These are phyloP conservation scores for Emesis furor DNA, from an alignment of 2,888 invertebrate species.

Conservation along the genomic window DNA sequence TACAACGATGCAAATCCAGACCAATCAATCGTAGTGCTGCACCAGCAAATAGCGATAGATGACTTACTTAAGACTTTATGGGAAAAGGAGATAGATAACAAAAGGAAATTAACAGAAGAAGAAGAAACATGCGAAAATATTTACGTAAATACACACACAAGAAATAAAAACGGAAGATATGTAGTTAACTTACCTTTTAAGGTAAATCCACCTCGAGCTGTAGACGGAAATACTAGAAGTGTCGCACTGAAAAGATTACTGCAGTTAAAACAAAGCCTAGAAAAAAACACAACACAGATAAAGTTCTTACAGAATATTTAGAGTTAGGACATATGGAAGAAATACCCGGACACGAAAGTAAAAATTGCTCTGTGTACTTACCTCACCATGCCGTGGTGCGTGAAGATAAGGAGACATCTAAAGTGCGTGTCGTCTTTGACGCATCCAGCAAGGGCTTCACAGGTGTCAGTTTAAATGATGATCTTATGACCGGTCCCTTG, in stretches of 20 bases:
- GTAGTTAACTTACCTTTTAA: too few relatives aligned
- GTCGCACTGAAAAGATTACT: slow-evolving; percentile 64
- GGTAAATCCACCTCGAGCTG: slow-evolving; percentile 15
- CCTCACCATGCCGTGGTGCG: too few relatives aligned
- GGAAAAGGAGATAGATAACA: slow-evolving; percentile 27
- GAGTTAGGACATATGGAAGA: neutral
- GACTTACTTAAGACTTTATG: slow-evolving; percentile 32
- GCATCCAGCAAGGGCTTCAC: neutral
- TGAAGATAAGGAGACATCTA: neutral
- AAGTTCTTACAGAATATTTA: neutral
- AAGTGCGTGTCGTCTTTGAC: neutral
- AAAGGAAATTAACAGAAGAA: slow-evolving; percentile 25
- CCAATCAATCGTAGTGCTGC: too few relatives aligned
- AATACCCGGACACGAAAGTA: too few relatives aligned
- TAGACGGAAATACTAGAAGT: slow-evolving; percentile 63
- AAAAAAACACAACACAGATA: slow-evolving; percentile 7
- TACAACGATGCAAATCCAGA: too few relatives aligned
- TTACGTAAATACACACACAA: neutral
- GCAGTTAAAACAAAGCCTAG: slow-evolving; percentile 59
- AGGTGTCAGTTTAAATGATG: neutral
- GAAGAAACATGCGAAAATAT: slow-evolving; percentile 44
- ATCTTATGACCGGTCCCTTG: neutral
- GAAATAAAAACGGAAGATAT: too few relatives aligned
- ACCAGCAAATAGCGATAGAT: neutral
- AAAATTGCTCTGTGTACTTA: too few relatives aligned